Conservation (phyloP, 2,113 vertebrate species). For the Petroica traversi region DNA sequence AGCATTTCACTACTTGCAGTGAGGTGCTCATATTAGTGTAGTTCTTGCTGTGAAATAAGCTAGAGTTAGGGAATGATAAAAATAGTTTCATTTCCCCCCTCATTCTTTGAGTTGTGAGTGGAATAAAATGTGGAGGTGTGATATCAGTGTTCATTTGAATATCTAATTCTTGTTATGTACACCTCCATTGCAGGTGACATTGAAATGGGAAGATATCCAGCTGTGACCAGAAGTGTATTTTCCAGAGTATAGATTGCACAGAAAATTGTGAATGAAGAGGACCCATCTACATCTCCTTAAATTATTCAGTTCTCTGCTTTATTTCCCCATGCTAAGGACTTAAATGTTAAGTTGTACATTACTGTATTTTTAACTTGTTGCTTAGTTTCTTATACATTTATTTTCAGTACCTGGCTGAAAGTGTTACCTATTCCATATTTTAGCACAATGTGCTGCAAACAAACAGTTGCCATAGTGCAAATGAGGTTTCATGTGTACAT, state of each 20-base stretch:
- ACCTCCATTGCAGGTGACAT: constrained; percentile 67
- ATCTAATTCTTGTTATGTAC: background rate
- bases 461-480: constrained; percentile 78
- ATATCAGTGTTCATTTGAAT: background rate
- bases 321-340: constrained; percentile 70
- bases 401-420: constrained; percentile 90
- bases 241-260: constrained; percentile 77
- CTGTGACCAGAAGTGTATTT: constrained; percentile 78
- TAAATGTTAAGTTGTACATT: constrained; percentile 83
- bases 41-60: constrained; percentile 5
- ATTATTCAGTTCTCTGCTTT: constrained; percentile 81
- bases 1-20: background rate
- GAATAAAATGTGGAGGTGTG: background rate
- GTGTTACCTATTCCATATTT: constrained; percentile 84
- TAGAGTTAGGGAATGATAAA: background rate
- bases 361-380: constrained; percentile 85
- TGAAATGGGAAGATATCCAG: constrained; percentile 65
- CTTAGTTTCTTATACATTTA: constrained; percentile 83
- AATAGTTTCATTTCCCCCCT: background rate
- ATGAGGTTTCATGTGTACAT: constrained; percentile 79
- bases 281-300: constrained; percentile 80
- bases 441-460: constrained; percentile 86
- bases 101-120: background rate
- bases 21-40: background rate
- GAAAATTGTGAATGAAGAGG: constrained; percentile 77